These are phyloP conservation scores for Asbolus verrucosus DNA, from an alignment of 1,140 invertebrate species.

Conservation along the genomic window DNA sequence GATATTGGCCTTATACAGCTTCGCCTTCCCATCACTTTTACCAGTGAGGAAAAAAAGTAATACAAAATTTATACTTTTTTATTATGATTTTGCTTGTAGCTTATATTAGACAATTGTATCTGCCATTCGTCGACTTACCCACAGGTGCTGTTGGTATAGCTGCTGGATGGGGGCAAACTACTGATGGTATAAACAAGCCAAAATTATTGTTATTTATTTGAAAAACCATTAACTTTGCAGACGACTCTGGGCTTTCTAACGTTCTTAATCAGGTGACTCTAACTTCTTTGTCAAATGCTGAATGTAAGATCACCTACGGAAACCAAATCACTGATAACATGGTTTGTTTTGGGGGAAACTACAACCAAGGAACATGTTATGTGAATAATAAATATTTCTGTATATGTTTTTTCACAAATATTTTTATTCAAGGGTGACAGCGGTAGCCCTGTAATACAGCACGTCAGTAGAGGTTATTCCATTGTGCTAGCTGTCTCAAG, in stretches of 20 bases:
- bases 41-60: background rate
- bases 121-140: background rate
- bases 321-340: background rate
- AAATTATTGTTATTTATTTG: too few species aligned
- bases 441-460: background rate
- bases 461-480: background rate
- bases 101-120: background rate
- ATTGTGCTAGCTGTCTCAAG: background rate
- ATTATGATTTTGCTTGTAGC: background rate
- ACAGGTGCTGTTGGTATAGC: background rate
- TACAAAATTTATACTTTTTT: background rate
- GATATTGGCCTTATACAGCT: background rate
- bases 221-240: background rate
- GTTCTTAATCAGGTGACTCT: background rate
- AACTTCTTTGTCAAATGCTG: background rate
- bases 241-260: background rate
- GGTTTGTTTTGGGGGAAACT: slow-evolving; percentile 14
- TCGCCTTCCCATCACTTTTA: background rate
- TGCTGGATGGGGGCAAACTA: background rate
- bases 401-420: background rate
- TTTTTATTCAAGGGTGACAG: background rate
- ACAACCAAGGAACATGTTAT: slow-evolving; percentile 8
- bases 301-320: slow-evolving; percentile 17
- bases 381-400: background rate
- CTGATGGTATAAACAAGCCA: background rate